Base-by-base conservation (phyloP, 92 coral and sea anemone genomes). In the Phenganax marumi region DNA sequence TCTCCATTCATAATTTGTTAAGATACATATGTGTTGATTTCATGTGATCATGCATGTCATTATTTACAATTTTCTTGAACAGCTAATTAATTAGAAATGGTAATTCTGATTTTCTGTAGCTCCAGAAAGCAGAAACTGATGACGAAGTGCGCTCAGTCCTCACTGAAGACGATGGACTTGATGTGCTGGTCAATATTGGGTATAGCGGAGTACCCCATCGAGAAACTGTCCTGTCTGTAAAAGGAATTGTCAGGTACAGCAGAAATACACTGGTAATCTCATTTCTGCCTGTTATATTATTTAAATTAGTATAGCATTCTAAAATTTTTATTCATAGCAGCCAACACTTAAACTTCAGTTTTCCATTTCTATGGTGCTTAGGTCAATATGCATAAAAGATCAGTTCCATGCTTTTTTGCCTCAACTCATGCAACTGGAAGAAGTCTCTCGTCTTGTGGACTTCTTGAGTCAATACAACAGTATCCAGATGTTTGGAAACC, bases 191-290 rank as follows among this genome's bases (percentile, higher is more conserved):
- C 55, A 33, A 51, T 56, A 62, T 89, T 18, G 87, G 91, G 14
- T 86, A 86, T 52, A 65, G 83, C 66, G 85, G 91, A 73, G 82
- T 89, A 54, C 89, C 91, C 66, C 87, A 85, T 69, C 79, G 74
- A 84, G 90, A 87, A 72, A 87, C 85, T 19, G 43, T 84, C 58
- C 12, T 80, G 48, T 86, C 79, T 60, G 80, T 80, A 17, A 48
- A 69, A 68, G 52, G 80, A 48, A 81, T 89, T 65, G 81, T 89
- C 63, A 89, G 86, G 87, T 85, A 86, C 77, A 77, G 65, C 68
- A 14, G 50, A 11, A 64, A 50, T 76, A 18, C 7, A 33, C 5
- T 51, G 63, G 24, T n/a, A 66, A 49, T 66, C 26, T 68, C 51
- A 72, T 21, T 22, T 55, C 18, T 75, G 63, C 63, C 11, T 64